A percentile compares a stretch with the other conserved stretches of the same genome.
These are phyloP conservation scores for Oryzias javanicus DNA, from an alignment of 2,113 vertebrate genomes.

Conservation along the genomic window DNA sequence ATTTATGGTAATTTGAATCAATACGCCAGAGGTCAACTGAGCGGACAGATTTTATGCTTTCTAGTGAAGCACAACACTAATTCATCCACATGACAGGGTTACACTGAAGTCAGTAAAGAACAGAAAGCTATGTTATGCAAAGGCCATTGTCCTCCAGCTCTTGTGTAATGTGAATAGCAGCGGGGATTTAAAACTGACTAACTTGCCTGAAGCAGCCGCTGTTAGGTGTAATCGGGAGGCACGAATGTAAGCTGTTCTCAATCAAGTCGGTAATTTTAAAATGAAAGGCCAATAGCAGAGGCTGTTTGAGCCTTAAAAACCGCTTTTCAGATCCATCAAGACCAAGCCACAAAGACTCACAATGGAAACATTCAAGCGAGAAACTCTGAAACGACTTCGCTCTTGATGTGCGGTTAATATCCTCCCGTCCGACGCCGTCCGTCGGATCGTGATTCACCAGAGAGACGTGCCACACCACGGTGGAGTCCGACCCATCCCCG, in stretches of 20 bases:
- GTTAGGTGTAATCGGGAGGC: constrained; percentile 49
- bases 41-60: constrained; percentile 16
- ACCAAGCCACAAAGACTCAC: constrained; percentile 28
- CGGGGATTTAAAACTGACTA: constrained; percentile 39
- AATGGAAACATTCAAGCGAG: constrained; percentile 51
- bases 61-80: constrained; percentile 30
- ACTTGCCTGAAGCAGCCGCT: constrained; percentile 23
- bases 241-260: constrained; percentile 36
- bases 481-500: neutral
- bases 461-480: no score
- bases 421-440: constrained; percentile 42
- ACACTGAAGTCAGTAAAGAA: constrained; percentile 29
- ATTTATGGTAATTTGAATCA: constrained; percentile 47
- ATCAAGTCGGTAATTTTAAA: constrained; percentile 57
- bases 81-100: constrained; percentile 31
- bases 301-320: constrained; percentile 30
- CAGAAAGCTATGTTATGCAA: constrained; percentile 37
- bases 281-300: constrained; percentile 39
- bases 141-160: constrained; percentile 21
- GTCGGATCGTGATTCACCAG: neutral
- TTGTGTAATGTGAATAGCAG: constrained; percentile 26
- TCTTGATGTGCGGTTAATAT: constrained; percentile 53
- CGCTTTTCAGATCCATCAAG: constrained; percentile 41
- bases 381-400: constrained; percentile 31
- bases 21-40: constrained; percentile 13